Evolutionary conservation across 2,888 invertebrate species (phyloP), one percentile per base, ranked within the genome.

Genomic region (Laothoe populi): DNA sequence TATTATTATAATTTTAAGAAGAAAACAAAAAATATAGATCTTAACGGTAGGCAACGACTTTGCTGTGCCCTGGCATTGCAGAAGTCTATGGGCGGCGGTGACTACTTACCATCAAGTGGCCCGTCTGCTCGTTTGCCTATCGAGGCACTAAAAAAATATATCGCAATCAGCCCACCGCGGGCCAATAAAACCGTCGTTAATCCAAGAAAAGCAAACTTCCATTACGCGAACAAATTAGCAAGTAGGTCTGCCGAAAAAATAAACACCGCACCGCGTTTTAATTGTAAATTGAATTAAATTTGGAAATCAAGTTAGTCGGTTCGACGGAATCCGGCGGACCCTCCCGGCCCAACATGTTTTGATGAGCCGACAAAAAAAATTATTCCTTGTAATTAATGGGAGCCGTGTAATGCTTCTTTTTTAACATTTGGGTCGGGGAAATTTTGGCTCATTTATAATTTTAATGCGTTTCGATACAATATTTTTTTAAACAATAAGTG

Each of bases 281-380:
- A 90, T 90, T 90, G 88, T 85, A 83, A 89, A 90, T 90, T 88
- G 84, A 90, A 90, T 90, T 90, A 88, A 86, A 90, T 85, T 83
- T 77, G 83, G 77, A 81, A 87, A 88, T 89, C 84, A 86, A 87
- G 82, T 87, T 85, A 80, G 79, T 79, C 78, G 76, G 78, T 82
- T 79, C 77, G 74, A 61, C 66, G 64, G 59, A 59, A 62, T 63
- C 65, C 64, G 63, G 78, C 31, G 31, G 53, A 70, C 80, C 80
- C 78, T 77, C 79, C 75, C 79, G 82, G 74, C 80, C 81, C 72
- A 78, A 80, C 84, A 81, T 84, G 80, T 83, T 87, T 87, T 87
- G 84, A 87, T 84, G 84, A 85, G 84, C 83, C 79, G 77, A 81
- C 53, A 53, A 53, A 87, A 86, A 84, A 86, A 84, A 76, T n/a